Base-by-base conservation (phyloP, 2,797 vertebrate species). In the Cynopterus sphinx region DNA sequence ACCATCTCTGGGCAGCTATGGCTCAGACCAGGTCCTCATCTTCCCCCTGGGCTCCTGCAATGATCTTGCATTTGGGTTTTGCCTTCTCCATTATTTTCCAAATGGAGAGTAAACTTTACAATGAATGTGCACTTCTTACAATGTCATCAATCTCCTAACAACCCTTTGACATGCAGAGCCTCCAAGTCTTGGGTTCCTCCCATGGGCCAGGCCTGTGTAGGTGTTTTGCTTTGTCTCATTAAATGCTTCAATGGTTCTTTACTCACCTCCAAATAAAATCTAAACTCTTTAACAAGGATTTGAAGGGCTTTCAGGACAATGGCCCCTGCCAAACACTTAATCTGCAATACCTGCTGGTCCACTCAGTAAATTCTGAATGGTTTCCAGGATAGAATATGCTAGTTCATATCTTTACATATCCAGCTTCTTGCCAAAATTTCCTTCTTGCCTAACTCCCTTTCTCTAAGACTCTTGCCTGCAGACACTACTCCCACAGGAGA, bases 361-460 rank as follows among this genome's bases (percentile, higher is more conserved):
- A 26, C 43, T 74, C 68, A 26, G 71, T 74, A 51, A 70, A 87
- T n/a, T 71, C 73, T 85, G 55, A 57, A 12, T 5, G 15, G 26
- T 71, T 87, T 87, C 41, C 63, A 51, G 73, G 53, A 61, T 36
- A 70, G 22, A 82, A 77, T 65, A 26, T 85, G 53, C 28, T 67
- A 2, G 43, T 39, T 90, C 10, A 67, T 24, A 57, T 33, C 67
- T 83, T 36, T 49, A 67, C n/a, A 67, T 10, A 17, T 51, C 10
- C 31, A 92, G 39, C 73, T 59, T 95, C 59, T 65, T 46, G 28
- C 53, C 59, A n/a, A 67, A n/a, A 87, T 84, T 61, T 57, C 51
- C 59, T 68, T 22, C 67, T 75, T 17, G 24, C 51, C 63, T 21
- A 10, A 6, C 9, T 92, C 19, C 22, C 22, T 88, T 67, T 79